Conservation (phyloP, 1,140 invertebrate genomes). For the Melitaea cinxia region DNA sequence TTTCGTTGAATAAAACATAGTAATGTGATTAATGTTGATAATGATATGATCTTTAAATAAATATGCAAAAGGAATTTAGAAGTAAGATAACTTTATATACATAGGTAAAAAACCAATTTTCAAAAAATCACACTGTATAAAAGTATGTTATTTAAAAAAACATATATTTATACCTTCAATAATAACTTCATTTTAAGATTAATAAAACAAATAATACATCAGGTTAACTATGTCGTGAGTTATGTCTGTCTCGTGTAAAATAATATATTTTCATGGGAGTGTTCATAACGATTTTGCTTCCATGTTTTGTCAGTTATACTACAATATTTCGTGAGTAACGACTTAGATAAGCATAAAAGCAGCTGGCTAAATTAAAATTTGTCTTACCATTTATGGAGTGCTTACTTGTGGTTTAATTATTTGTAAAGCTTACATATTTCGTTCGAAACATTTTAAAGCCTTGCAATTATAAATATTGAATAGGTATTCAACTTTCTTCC, state of each 20-base stretch:
- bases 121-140: too few relatives aligned
- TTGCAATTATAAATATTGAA: slow-evolving; percentile 33
- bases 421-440: slow-evolving; percentile 11
- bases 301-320: slow-evolving; percentile 47
- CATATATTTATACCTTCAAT: too few relatives aligned
- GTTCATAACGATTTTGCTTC: slow-evolving; percentile 49
- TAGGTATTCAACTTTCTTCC: slow-evolving; percentile 33
- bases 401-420: slow-evolving; percentile 19
- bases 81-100: too few relatives aligned
- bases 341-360: slow-evolving; percentile 56
- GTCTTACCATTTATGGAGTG: slow-evolving; percentile 27
- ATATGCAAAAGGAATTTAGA: too few relatives aligned
- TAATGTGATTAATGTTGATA: too few relatives aligned
- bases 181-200: slow-evolving; percentile 13
- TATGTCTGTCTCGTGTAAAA: slow-evolving; percentile 51
- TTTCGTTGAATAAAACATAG: too few relatives aligned
- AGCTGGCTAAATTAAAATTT: slow-evolving; percentile 42
- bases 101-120: too few relatives aligned
- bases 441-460: slow-evolving; percentile 11
- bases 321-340: slow-evolving; percentile 59
- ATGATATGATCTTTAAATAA: too few relatives aligned
- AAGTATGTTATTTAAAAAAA: too few relatives aligned
- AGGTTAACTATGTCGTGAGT: slow-evolving; percentile 46
- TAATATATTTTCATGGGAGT: slow-evolving; percentile 58
- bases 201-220: slow-evolving; percentile 32